Percentiles rank a stretch among this genome's conserved stretches.
Evolutionary conservation across 2,888 invertebrate species (phyloP).

Genomic region (Drosophila mimetica): DNA sequence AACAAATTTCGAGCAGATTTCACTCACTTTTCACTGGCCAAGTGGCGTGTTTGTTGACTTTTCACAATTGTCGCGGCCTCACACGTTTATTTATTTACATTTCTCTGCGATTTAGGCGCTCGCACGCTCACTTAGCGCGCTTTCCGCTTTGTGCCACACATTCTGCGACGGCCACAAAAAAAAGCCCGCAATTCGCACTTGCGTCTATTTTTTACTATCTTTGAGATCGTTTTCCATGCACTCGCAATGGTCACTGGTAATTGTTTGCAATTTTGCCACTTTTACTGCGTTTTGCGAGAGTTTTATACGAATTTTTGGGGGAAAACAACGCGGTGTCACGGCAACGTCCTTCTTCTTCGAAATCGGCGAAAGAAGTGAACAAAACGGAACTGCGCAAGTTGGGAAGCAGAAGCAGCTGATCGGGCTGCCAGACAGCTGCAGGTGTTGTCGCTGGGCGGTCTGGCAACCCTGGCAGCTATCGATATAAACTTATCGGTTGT

Average conservation of each 20-base stretch:
- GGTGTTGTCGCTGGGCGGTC: no score
- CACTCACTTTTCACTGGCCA: conserved; percentile 38
- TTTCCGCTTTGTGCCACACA: conserved; percentile 55
- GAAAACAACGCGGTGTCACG: neutral
- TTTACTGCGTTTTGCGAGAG: conserved; percentile 26
- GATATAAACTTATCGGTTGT: neutral
- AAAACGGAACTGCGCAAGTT: conserved; percentile 18
- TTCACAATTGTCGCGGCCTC: conserved; percentile 12
- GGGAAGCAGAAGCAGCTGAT: conserved; percentile 13
- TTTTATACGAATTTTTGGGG: conserved; percentile 26
- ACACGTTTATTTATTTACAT: conserved; percentile 72
- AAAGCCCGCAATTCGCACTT: conserved; percentile 10
- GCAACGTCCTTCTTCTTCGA: conserved; percentile 38
- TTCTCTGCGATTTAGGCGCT: conserved; percentile 41
- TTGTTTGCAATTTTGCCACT: conserved; percentile 25
- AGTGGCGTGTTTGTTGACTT: conserved; percentile 5
- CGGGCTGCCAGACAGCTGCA: conserved; percentile 1
- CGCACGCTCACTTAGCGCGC: conserved; percentile 62
- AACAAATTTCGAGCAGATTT: conserved; percentile 4
- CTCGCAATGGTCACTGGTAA: conserved; percentile 9
- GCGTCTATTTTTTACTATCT: neutral
- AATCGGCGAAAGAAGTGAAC: conserved; percentile 16
- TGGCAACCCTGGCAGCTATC: neutral
- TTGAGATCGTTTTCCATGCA: conserved; percentile 1
- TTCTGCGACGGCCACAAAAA: conserved; percentile 42